Conservation (phyloP, 2,797 vertebrate genomes). For the Oreonectes daqikongensis region DNA sequence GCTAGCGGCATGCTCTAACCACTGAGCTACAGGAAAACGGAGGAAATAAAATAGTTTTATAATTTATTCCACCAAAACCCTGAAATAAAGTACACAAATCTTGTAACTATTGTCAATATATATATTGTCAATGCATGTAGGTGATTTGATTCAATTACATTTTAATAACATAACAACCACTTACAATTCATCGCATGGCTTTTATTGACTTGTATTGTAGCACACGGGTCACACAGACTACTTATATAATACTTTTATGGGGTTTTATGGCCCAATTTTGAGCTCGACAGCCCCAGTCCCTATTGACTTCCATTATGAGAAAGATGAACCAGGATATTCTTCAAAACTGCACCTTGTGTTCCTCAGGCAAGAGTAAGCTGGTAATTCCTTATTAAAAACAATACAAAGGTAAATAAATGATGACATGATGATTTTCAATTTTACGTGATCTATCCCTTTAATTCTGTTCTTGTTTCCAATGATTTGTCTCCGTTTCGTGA, state of each 20-base stretch:
- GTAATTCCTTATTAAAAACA: background rate
- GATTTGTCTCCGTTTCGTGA: constrained; percentile 43
- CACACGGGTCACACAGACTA: background rate
- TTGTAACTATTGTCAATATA: too few relatives aligned
- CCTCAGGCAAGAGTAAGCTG: background rate
- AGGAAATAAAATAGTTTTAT: background rate
- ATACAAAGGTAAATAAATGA: background rate
- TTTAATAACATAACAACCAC: too few relatives aligned
- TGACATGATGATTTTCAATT: background rate
- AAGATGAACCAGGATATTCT: background rate
- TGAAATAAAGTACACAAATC: background rate
- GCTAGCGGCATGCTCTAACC: too few relatives aligned
- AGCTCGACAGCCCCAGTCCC: background rate
- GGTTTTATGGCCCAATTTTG: background rate
- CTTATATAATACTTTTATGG: background rate
- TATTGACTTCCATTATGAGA: background rate
- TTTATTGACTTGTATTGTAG: background rate
- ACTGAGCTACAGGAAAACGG: too few relatives aligned
- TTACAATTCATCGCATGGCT: too few relatives aligned
- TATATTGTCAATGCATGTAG: background rate
- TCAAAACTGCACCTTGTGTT: background rate
- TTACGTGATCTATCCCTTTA: constrained; percentile 11
- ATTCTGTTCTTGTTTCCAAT: constrained; percentile 35
- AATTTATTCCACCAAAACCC: background rate
- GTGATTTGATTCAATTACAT: background rate